phyloP scores from a whole-genome alignment of 1,140 invertebrate species.

The Ceratina japonica region DNA sequence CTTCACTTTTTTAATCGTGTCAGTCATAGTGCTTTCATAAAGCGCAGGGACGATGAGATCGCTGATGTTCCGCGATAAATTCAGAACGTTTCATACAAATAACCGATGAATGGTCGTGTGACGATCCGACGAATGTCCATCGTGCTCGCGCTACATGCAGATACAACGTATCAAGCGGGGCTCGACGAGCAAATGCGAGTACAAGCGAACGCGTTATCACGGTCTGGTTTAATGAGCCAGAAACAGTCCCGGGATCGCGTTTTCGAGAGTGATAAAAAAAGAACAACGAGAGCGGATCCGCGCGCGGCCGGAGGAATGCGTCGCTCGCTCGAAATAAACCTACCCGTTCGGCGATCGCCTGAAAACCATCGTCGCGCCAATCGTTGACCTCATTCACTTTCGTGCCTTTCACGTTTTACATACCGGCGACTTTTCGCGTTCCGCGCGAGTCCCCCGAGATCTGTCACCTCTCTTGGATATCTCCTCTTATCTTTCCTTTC shows the following conservation, averaged over 20 bases:
- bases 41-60: neutral
- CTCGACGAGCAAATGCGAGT: constrained; percentile 22
- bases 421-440: neutral
- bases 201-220: constrained; percentile 34
- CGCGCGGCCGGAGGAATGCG: constrained; percentile 24
- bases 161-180: neutral
- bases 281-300: neutral
- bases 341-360: constrained; percentile 34
- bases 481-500: too few species aligned
- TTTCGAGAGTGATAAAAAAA: constrained; percentile 19
- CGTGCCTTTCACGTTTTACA: neutral
- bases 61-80: constrained; percentile 6
- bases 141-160: constrained; percentile 22
- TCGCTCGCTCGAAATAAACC: constrained; percentile 33
- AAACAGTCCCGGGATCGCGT: constrained; percentile 25
- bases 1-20: too few species aligned
- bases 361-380: constrained; percentile 21
- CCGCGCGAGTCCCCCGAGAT: too few species aligned
- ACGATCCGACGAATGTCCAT: constrained; percentile 1
- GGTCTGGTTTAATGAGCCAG: constrained; percentile 38
- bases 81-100: constrained; percentile 2
- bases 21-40: too few species aligned
- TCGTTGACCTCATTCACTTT: neutral
- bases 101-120: constrained; percentile 11
- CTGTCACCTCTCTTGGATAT: too few species aligned